phyloP scores from a whole-genome alignment of 2,888 invertebrate genomes.

The Melangyna quadrimaculata region DNA sequence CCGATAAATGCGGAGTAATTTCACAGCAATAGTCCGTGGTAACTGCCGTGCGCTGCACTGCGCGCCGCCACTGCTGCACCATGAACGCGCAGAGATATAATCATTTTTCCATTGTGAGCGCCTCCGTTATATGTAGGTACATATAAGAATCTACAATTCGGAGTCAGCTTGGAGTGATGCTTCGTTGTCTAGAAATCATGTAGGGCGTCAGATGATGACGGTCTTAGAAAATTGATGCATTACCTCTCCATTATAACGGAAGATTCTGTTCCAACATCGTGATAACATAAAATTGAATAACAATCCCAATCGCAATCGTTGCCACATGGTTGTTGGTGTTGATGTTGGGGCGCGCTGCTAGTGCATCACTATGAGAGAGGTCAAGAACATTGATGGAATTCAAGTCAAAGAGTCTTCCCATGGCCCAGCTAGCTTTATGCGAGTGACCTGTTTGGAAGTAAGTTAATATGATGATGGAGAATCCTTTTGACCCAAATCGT shows the following conservation, averaged over 20 bases:
- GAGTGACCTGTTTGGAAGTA: slow-evolving; percentile 31
- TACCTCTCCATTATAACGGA: slow-evolving; percentile 64
- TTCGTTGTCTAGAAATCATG: slow-evolving; percentile 61
- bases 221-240: slow-evolving; percentile 62
- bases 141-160: background rate
- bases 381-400: slow-evolving; percentile 39
- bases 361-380: slow-evolving; percentile 29
- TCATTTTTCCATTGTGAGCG: slow-evolving; percentile 49
- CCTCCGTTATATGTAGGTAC: slow-evolving; percentile 25
- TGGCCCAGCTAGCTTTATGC: background rate
- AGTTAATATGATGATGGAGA: background rate
- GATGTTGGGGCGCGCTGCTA: background rate
- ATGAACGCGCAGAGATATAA: slow-evolving; percentile 30
- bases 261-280: slow-evolving; percentile 50
- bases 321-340: background rate
- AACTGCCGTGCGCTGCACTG: background rate
- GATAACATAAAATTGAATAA: slow-evolving; percentile 64
- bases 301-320: slow-evolving; percentile 30
- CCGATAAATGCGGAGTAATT: slow-evolving; percentile 66
- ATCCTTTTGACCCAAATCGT: slow-evolving; percentile 60
- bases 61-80: background rate
- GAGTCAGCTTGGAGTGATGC: slow-evolving; percentile 35
- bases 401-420: slow-evolving; percentile 25
- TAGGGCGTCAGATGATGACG: slow-evolving; percentile 68
- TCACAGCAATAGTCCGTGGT: slow-evolving; percentile 44